phyloP scores from a whole-genome alignment of 2,113 vertebrate genomes.

The human region GRCh38 chr12:123996001-123996500 shows the following conservation, averaged over 20 bases:
- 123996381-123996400: background rate
- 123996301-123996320: background rate
- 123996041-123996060: background rate
- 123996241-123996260: background rate
- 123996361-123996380: background rate
- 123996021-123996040: background rate
- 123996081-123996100: background rate
- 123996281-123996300: background rate
- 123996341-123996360: background rate
- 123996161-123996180: background rate
- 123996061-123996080: background rate
- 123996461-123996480: background rate
- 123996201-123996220: background rate
- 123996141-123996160: background rate
- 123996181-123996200: background rate
- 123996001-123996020: background rate
- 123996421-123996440: rapidly evolving
- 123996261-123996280: background rate
- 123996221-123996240: background rate
- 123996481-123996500: background rate
- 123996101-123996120: background rate
- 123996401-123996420: background rate
- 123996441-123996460: background rate
- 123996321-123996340: background rate
- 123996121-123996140: background rate